phyloP scores from a whole-genome alignment of 2,888 invertebrate genomes.

The Chalcosyrphus nemorum region DNA sequence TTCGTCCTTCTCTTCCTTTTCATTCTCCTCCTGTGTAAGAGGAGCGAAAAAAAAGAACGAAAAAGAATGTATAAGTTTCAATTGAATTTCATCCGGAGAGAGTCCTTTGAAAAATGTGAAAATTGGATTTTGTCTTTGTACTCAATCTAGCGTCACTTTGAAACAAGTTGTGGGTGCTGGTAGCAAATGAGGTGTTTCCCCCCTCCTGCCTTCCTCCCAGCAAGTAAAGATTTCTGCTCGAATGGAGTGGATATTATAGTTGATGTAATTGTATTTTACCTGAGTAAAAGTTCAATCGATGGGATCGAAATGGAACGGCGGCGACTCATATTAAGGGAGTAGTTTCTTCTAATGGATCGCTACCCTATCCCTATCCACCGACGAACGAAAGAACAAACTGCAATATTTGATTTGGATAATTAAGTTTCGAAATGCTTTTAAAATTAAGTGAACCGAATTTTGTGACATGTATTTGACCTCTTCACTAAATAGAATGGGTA shows the following conservation, averaged over 20 bases:
- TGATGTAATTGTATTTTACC: slow-evolving; percentile 53
- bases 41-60: slow-evolving; percentile 4
- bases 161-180: slow-evolving; percentile 7
- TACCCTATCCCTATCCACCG: too few relatives aligned
- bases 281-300: slow-evolving; percentile 29
- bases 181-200: slow-evolving; percentile 9
- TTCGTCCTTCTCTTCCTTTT: slow-evolving; percentile 10
- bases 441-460: slow-evolving; percentile 10
- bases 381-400: not conserved
- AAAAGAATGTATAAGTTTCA: slow-evolving; percentile 45
- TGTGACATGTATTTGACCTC: slow-evolving; percentile 30
- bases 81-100: slow-evolving; percentile 58
- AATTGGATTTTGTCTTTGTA: slow-evolving; percentile 68
- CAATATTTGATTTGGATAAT: slow-evolving; percentile 58
- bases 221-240: slow-evolving; percentile 5
- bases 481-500: not conserved
- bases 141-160: slow-evolving; percentile 55
- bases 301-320: not conserved
- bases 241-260: slow-evolving; percentile 46
- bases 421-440: slow-evolving; percentile 64
- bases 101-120: slow-evolving; percentile 69
- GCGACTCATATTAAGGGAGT: not conserved
- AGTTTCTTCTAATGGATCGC: slow-evolving; percentile 15
- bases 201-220: not conserved
- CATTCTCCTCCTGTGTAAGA: not conserved